Percentiles rank a stretch among this genome's conserved stretches.
These are phyloP conservation scores for Melanogrammus aeglefinus DNA, from an alignment of 2,797 vertebrate genomes.

Conservation along the genomic window DNA sequence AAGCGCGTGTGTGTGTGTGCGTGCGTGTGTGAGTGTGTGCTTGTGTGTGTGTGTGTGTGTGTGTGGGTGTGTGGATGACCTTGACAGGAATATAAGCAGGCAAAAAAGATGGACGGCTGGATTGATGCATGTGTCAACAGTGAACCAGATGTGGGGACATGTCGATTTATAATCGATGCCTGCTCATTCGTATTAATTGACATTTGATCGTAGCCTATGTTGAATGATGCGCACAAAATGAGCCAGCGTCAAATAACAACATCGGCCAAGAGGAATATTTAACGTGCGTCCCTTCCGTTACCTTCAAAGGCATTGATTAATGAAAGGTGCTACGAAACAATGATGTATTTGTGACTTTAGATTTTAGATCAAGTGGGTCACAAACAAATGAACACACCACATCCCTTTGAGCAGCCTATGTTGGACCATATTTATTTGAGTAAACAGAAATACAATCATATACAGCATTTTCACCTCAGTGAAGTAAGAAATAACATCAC, in stretches of 20 bases:
- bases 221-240: background rate
- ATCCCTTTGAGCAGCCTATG: background rate
- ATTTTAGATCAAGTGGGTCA: background rate
- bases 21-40: background rate
- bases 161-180: background rate
- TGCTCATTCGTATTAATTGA: background rate
- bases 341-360: conserved; percentile 22
- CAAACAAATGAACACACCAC: background rate
- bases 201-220: background rate
- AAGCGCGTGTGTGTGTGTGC: background rate
- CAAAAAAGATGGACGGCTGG: background rate
- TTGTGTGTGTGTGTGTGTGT: background rate
- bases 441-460: background rate
- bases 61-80: background rate
- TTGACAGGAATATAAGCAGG: background rate
- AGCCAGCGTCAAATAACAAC: background rate
- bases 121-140: background rate
- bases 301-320: background rate
- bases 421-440: too few species aligned
- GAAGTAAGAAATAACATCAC: background rate
- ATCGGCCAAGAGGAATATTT: background rate
- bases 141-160: background rate
- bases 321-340: background rate
- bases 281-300: background rate
- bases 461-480: background rate